phyloP scores from a whole-genome alignment of 1,140 invertebrate genomes.

The Drosophila malerkotliana region DNA sequence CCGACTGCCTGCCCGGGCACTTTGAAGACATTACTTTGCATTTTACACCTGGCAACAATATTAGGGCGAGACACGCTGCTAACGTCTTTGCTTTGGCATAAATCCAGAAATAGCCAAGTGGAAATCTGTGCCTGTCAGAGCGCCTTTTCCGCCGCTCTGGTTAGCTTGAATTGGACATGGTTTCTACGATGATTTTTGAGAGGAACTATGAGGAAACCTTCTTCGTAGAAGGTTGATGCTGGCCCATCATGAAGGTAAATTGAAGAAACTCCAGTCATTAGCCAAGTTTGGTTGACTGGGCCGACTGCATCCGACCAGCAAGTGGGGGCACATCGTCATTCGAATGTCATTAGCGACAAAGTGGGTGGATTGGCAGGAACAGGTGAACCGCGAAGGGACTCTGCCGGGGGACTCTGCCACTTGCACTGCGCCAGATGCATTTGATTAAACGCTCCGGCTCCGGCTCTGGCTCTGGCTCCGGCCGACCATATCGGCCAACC shows the following conservation, averaged over 20 bases:
- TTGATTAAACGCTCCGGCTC: conserved; percentile 58
- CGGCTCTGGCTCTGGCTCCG: neutral
- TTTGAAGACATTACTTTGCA: conserved; percentile 75
- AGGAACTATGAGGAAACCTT: neutral
- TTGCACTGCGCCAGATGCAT: conserved; percentile 52
- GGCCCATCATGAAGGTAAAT: neutral
- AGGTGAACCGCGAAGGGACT: conserved; percentile 42
- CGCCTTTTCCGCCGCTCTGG: conserved; percentile 22
- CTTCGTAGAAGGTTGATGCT: no score
- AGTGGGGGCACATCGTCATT: conserved; percentile 52
- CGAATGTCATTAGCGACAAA: conserved; percentile 70
- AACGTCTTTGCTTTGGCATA: conserved; percentile 56
- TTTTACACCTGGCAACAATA: conserved; percentile 71
- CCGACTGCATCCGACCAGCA: conserved; percentile 2
- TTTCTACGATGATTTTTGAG: neutral
- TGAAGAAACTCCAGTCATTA: conserved; percentile 50
- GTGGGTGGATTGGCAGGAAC: neutral
- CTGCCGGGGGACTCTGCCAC: conserved; percentile 14
- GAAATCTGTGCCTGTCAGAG: conserved; percentile 32
- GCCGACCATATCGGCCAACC: neutral
- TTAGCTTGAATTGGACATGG: neutral
- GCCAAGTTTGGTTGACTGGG: conserved; percentile 55
- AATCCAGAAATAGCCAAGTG: conserved; percentile 59
- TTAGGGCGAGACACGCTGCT: conserved; percentile 30
- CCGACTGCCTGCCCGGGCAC: conserved; percentile 32